Percentiles rank a stretch among this genome's conserved stretches.
phyloP scores from a whole-genome alignment of 2,113 vertebrate species.

The Notarius quadriscutis region DNA sequence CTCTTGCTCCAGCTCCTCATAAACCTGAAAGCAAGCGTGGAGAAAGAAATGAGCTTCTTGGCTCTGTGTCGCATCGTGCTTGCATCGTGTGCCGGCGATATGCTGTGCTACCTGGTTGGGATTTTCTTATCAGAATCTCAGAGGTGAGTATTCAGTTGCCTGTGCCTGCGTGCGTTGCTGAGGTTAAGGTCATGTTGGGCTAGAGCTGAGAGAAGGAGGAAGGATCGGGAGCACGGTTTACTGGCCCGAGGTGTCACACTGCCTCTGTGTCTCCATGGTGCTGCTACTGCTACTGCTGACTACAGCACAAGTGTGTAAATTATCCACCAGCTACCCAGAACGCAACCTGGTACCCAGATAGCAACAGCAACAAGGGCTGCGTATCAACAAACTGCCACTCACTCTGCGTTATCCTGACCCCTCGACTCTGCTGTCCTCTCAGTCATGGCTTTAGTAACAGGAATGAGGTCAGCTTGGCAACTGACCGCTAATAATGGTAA shows the following conservation, averaged over 20 bases:
- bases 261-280: conserved; percentile 36
- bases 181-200: conserved; percentile 34
- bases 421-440: conserved; percentile 27
- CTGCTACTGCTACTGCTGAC: conserved; percentile 30
- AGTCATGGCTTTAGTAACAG: conserved; percentile 17
- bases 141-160: conserved; percentile 35
- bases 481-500: conserved; percentile 21
- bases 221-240: conserved; percentile 15
- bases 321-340: conserved; percentile 35
- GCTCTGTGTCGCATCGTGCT: conserved; percentile 42
- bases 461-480: conserved; percentile 16
- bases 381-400: conserved; percentile 39
- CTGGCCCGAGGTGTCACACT: conserved; percentile 33
- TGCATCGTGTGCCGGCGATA: conserved; percentile 14
- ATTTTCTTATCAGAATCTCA: conserved; percentile 24
- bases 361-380: conserved; percentile 12
- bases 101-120: conserved; percentile 13
- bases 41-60: conserved; percentile 37
- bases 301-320: conserved; percentile 41
- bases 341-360: conserved; percentile 38
- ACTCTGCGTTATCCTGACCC: conserved; percentile 36
- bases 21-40: conserved; percentile 78
- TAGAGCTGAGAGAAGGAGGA: neutral
- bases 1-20: conserved; percentile 95
- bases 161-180: conserved; percentile 7